phyloP scores from a whole-genome alignment of 2,888 invertebrate species.

The Cantharis flavilabris region DNA sequence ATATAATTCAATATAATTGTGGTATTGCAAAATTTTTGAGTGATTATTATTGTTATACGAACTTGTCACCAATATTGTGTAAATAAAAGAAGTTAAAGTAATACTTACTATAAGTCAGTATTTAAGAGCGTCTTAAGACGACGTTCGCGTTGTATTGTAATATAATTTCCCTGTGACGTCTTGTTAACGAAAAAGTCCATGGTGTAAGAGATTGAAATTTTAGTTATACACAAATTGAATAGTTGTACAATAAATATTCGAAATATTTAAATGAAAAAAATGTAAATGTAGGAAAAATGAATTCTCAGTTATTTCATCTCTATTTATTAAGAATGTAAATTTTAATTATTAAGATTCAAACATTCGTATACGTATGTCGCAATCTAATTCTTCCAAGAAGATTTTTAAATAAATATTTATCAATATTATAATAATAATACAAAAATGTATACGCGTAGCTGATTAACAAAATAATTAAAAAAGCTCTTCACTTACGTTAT shows the following conservation, averaged over 20 bases:
- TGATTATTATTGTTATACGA: constrained; percentile 56
- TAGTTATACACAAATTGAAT: constrained; percentile 10
- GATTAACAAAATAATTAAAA: constrained; percentile 57
- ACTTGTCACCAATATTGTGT: constrained; percentile 39
- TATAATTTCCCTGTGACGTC: constrained; percentile 25
- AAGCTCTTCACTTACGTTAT: constrained; percentile 77
- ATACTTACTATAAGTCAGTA: constrained; percentile 52
- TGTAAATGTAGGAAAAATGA: constrained; percentile 42
- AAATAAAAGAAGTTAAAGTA: constrained; percentile 38
- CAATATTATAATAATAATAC: constrained; percentile 65
- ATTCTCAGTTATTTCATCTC: constrained; percentile 39
- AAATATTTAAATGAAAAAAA: constrained; percentile 37
- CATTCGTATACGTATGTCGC: constrained; percentile 78
- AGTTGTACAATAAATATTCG: constrained; percentile 14
- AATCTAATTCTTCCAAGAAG: constrained; percentile 65
- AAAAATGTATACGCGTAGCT: constrained; percentile 78
- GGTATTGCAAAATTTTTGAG: constrained; percentile 50
- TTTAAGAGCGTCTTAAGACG: constrained; percentile 48
- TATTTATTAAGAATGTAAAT: constrained; percentile 39
- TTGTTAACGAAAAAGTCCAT: constrained; percentile 25
- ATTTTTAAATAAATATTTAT: constrained; percentile 58
- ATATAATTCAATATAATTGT: constrained; percentile 42
- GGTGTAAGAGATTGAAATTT: constrained; percentile 30
- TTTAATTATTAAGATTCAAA: constrained; percentile 46
- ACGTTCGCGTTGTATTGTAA: constrained; percentile 19